Percentiles rank a stretch among this genome's conserved stretches.
Evolutionary conservation across 2,888 invertebrate genomes (phyloP).

Genomic region (Platycheirus albimanus): DNA sequence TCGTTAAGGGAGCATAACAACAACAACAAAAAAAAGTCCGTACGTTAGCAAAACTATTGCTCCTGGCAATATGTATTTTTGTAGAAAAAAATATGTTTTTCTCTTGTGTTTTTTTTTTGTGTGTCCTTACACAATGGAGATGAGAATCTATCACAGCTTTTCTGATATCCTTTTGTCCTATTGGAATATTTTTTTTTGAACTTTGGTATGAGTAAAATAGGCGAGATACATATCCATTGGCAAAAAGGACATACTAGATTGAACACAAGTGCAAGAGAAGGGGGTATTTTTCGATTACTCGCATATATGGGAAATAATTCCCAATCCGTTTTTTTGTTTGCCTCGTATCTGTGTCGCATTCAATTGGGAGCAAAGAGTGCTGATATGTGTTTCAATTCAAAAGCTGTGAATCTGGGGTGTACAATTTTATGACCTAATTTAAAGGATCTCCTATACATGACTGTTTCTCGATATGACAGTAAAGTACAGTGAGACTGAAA

Average conservation of each 20-base stretch:
- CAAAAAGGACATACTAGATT: conserved; percentile 48
- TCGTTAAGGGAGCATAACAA: neutral
- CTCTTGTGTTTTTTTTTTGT: neutral
- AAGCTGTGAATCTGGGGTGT: conserved; percentile 35
- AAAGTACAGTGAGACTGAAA: conserved; percentile 8
- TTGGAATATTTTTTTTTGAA: conserved; percentile 31
- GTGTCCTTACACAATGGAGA: conserved; percentile 33
- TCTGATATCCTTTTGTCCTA: conserved; percentile 54
- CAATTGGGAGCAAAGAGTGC: conserved; percentile 55
- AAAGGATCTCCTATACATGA: conserved; percentile 15
- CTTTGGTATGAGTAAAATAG: conserved; percentile 36
- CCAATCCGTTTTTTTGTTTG: conserved; percentile 53
- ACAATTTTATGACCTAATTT: conserved; percentile 57
- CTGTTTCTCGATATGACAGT: neutral
- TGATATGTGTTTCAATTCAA: conserved; percentile 54
- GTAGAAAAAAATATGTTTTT: conserved; percentile 19
- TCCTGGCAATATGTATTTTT: conserved; percentile 33
- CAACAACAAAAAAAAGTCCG: conserved; percentile 41
- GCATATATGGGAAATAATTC: conserved; percentile 58
- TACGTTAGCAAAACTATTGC: conserved; percentile 48
- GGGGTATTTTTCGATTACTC: conserved; percentile 54
- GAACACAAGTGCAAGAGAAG: neutral
- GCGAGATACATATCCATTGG: conserved; percentile 27
- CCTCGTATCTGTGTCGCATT: conserved; percentile 69
- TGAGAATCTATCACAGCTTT: conserved; percentile 49